Base-by-base conservation (phyloP, 2,113 vertebrate species). In the Lota lota region DNA sequence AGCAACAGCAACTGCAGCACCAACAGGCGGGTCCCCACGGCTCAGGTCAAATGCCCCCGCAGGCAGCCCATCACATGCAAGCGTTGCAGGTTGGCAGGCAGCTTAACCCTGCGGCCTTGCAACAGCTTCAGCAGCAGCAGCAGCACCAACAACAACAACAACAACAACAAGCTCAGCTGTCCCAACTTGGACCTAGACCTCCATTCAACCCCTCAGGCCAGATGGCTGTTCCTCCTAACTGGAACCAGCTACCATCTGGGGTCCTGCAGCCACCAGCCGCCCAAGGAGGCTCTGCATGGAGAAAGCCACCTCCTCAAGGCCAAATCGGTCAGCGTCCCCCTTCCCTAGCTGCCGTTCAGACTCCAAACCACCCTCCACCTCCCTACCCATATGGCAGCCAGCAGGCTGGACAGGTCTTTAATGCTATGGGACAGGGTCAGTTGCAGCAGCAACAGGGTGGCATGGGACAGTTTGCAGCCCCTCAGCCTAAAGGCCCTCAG, bases 371-470 rank as follows among this genome's bases (percentile, higher is more conserved):
- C 77, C 97, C 97, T 76, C 97, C 97, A 33, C 97, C 97, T 73
- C 97, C 97, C 53, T 99, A 99, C 76, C 97, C 97, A 51, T 99
- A 95, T 86, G 97, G 97, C 83, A 99, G 96, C 88, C 97, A 99
- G 80, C 97, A 99, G 89, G 93, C 96, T 76, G 94, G 95, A 68
- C 97, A 98, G 80, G 92, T 87, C 60, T 93, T 91, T 57, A 90
- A 72, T 74, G 33, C 84, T 16, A 88, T 92, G 79, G 83, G 90
- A 56, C 90, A 88, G 71, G 88, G 83, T 19, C 91, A 91, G 18
- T 90, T 96, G 73, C 97, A 97, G 63, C 88, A 86, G 61, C 89
- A 90, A 57, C 96, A 97, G 79, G 79, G 93, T 73, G 94, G 92
- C 77, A 93, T 96, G 79, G 90, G 93, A 79, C 97, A 97, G 87